These are phyloP conservation scores for Adineta ricciae DNA, from an alignment of 2,888 invertebrate genomes.

Conservation along the genomic window DNA sequence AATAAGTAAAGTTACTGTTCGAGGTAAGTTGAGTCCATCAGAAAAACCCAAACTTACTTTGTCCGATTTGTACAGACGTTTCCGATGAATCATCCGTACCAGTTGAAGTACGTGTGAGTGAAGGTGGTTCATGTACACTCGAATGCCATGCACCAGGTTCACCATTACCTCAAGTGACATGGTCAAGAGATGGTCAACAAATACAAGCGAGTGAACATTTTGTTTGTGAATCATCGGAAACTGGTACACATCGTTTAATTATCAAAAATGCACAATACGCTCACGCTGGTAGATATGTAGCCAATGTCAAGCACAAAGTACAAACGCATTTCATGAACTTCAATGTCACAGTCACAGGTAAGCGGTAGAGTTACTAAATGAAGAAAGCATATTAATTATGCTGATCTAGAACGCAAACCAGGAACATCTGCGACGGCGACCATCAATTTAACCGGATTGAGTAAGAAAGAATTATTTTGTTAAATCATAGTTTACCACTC, in stretches of 20 bases:
- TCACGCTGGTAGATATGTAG: neutral
- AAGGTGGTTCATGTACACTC: conserved; percentile 24
- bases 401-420: neutral
- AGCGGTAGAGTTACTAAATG: too few species aligned
- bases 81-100: neutral
- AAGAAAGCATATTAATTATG: too few species aligned
- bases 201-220: conserved; percentile 23
- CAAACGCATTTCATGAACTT: neutral
- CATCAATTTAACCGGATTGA: conserved; percentile 11
- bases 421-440: neutral
- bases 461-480: neutral
- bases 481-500: too few species aligned
- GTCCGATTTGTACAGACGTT: neutral
- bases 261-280: neutral
- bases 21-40: neutral
- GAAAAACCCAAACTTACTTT: neutral
- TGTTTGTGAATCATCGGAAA: neutral
- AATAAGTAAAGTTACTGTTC: neutral
- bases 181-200: conserved; percentile 27
- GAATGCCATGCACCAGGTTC: conserved; percentile 29
- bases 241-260: neutral
- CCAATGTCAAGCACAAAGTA: neutral
- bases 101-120: conserved; percentile 11
- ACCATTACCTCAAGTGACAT: conserved; percentile 28
- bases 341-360: neutral